Evolutionary conservation across 2,888 invertebrate genomes (phyloP).

Genomic region (Drosophila neotestacea): DNA sequence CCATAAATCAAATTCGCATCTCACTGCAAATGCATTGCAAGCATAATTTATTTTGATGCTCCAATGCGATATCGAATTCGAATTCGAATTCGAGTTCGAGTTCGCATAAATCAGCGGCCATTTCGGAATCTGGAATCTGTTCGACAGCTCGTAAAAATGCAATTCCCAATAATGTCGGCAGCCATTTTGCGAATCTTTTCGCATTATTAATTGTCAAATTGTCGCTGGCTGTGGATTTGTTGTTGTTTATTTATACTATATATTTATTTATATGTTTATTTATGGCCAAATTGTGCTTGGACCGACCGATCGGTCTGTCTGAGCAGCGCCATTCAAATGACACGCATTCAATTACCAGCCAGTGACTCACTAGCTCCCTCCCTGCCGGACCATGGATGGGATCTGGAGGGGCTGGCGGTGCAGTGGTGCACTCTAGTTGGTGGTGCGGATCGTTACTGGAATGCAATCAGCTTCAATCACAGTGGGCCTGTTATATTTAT

Average conservation of each 20-base stretch:
- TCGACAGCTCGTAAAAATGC: constrained; percentile 67
- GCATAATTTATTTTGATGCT: constrained; percentile 57
- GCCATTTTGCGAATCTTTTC: constrained; percentile 69
- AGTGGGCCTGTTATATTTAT: constrained; percentile 77
- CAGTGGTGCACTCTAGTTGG: background rate
- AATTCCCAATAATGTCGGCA: constrained; percentile 54
- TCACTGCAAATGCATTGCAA: constrained; percentile 43
- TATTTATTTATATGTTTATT: constrained; percentile 55
- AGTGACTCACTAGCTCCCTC: constrained; percentile 59
- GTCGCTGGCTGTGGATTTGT: constrained; percentile 33
- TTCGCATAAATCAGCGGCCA: constrained; percentile 70
- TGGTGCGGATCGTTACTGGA: constrained; percentile 52
- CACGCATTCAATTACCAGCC: constrained; percentile 75
- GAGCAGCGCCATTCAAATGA: constrained; percentile 65
- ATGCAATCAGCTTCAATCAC: constrained; percentile 79
- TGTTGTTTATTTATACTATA: constrained; percentile 8
- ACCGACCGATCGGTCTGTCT: constrained; percentile 21
- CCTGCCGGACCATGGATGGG: background rate
- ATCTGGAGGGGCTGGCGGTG: background rate
- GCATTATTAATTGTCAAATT: constrained; percentile 66
- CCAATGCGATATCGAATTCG: constrained; percentile 43
- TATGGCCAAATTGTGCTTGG: constrained; percentile 36
- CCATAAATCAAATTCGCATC: constrained; percentile 74
- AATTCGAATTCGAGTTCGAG: constrained; percentile 40
- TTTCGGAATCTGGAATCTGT: constrained; percentile 25